Evolutionary conservation across 2,797 vertebrate genomes (phyloP), one percentile per base, ranked within the genome.

Genomic region (Rhabdomys pumilio): DNA sequence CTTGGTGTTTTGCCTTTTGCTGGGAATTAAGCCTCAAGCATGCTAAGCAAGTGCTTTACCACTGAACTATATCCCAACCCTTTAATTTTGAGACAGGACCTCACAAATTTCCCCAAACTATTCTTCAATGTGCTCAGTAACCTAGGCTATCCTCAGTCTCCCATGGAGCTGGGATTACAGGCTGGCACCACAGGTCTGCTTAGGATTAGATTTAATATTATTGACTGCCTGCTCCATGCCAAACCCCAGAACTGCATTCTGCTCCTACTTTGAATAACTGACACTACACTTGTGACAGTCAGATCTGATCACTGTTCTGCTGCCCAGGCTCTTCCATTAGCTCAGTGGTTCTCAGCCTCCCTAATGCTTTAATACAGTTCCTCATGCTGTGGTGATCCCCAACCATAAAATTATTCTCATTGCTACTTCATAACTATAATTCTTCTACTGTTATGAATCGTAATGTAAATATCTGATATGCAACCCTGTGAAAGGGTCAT

Each of bases 231-330:
- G 72, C 85, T 77, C 50, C 31, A 1, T 26, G 65, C 53, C 11
- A 5, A 61, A 65, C 72, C 41, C 85, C 44, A 38, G 84, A 87
- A 80, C 38, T 14, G 22, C 13, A 31, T 50, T 85, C 12, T 12
- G 11, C 63, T 34, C 67, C 88, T 31, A 14, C 41, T 20, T 47
- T 69, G 80, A 81, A 34, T 76, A 57, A 22, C 47, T 44, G 1
- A 24, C 31, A 0, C 20, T 17, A 24, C 26, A 47, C 14, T 67
- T 63, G 29, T 67, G 57, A 65, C 84, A 92, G 20, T 65, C 53
- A 3, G 9, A 5, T 55, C 38, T 69, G 41, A 12, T 24, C 9
- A 0, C 83, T 44, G 0, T 11, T n/a, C 63, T 38, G 0, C 38
- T 53, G 9, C 26, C 38, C 65, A 50, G 85, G 44, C 29, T 1